Evolutionary conservation across 2,113 vertebrate species (phyloP).

Genomic region (Motacilla tschutschensis): DNA sequence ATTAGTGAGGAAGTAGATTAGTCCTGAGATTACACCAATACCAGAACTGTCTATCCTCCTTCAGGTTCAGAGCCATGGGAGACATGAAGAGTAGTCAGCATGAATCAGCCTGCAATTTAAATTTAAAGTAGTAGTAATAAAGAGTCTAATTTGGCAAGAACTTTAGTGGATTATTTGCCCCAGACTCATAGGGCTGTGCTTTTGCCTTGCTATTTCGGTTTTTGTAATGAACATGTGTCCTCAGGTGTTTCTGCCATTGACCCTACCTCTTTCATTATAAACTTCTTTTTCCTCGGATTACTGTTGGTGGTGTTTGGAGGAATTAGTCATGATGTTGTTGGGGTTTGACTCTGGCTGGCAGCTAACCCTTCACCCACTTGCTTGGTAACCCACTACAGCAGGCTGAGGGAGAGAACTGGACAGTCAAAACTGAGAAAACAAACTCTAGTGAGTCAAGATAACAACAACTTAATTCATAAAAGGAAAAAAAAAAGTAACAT

Average conservation of each 20-base stretch:
- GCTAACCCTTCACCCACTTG: neutral
- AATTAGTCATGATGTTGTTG: neutral
- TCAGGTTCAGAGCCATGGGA: constrained; percentile 26
- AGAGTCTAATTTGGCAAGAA: neutral
- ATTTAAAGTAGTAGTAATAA: constrained; percentile 22
- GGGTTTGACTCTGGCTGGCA: neutral
- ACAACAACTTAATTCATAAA: neutral
- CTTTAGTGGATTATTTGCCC: neutral
- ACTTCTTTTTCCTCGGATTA: neutral
- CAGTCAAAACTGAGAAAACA: neutral
- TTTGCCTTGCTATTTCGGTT: neutral
- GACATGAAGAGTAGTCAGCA: constrained; percentile 1
- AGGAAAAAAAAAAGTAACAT: neutral
- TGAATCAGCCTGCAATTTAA: constrained; percentile 37
- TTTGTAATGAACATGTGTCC: neutral
- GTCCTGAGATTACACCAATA: constrained; percentile 41
- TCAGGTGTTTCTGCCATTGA: neutral
- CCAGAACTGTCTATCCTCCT: constrained; percentile 16
- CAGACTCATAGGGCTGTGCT: neutral
- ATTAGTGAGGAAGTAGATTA: constrained; percentile 55
- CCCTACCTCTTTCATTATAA: neutral
- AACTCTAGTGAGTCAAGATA: neutral
- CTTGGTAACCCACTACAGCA: neutral
- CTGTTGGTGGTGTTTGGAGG: neutral
- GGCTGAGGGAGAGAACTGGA: neutral